A percentile compares a stretch with the other conserved stretches of the same genome.
Conservation (phyloP, 1,140 invertebrate species). For the Aphaenogaster rudis region DNA sequence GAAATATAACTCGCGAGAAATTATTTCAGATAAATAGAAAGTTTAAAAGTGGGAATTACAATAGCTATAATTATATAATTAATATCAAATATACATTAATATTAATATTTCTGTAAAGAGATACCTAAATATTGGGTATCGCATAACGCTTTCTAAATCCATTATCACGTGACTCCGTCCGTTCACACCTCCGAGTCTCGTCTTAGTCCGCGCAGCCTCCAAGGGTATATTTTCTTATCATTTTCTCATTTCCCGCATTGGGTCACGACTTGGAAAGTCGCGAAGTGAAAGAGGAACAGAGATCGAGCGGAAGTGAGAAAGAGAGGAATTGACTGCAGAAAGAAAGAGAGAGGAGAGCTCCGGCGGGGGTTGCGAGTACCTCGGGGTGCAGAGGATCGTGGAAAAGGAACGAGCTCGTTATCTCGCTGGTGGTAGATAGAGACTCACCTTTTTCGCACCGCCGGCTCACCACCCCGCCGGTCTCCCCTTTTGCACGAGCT, state of each 20-base stretch:
- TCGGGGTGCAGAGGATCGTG: constrained; percentile 56
- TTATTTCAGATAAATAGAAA: not conserved
- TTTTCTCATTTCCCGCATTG: constrained; percentile 76
- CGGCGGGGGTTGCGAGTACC: constrained; percentile 59
- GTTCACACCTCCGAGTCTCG: constrained; percentile 3
- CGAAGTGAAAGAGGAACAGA: constrained; percentile 37
- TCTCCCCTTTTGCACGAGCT: constrained; percentile 61
- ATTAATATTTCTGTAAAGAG: constrained; percentile 8
- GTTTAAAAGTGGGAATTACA: not conserved
- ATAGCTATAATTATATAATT: not conserved
- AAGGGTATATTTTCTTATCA: constrained; percentile 73
- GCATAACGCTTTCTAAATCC: constrained; percentile 22
- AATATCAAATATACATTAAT: not conserved
- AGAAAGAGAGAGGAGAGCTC: constrained; percentile 34
- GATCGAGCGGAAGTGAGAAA: not conserved
- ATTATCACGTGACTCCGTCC: constrained; percentile 23
- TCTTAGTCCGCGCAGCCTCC: constrained; percentile 39
- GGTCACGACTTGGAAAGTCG: constrained; percentile 55
- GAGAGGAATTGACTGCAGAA: constrained; percentile 45
- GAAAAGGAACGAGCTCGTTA: constrained; percentile 81
- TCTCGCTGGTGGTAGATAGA: constrained; percentile 78
- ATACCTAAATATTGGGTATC: constrained; percentile 7
- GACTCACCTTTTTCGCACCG: constrained; percentile 80
- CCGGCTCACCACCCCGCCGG: constrained; percentile 50
- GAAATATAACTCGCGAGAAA: not conserved